Evolutionary conservation across 1,140 invertebrate genomes (phyloP), one percentile per base, ranked within the genome.

Genomic region (Bicyclus anynana): DNA sequence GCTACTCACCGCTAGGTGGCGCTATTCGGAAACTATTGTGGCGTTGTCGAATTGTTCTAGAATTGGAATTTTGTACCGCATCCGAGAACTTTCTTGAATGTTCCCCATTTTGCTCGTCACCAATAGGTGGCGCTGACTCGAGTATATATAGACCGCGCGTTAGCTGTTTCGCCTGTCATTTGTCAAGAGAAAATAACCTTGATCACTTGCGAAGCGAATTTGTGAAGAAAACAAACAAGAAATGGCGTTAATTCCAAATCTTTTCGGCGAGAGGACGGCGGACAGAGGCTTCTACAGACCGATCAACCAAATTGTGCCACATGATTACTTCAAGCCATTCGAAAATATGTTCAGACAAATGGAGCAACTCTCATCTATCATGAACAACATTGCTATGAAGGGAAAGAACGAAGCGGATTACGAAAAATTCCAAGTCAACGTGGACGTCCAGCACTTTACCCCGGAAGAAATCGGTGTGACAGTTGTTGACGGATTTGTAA

Each of bases 361-460:
- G 85, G 59, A 84, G 18, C 74, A 80, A 44, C 50, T 85, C 0
- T 62, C 69, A 1, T 53, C 68, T 5, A 60, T 69, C 0, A 72
- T 83, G 64, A 75, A 80, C 54, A 69, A 70, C 20, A 16, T 82
- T 20, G 71, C 73, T 0, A 10, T 87, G 5, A 63, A 67, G 14
- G 72, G 79, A 13, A 27, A 59, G 70, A 37, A 71, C 76, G 42
- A 74, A 0, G 57, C 71, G 0, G 76, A 85, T 38, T 47, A 69
- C 14, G 77, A 88, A 17, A 85, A 85, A 51, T 93, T 93, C 62
- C 91, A 95, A 74, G 92, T 94, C 0, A 92, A 91, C 61, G 81
- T 96, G 53, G 96, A 97, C 76, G 95, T 98, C 1, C 93, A 95
- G 38, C 95, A 97, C 66, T 98, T 97, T 73, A 87, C 91, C 26